phyloP scores from a whole-genome alignment of 2,888 invertebrate genomes.

The Bruchidius siliquastri region DNA sequence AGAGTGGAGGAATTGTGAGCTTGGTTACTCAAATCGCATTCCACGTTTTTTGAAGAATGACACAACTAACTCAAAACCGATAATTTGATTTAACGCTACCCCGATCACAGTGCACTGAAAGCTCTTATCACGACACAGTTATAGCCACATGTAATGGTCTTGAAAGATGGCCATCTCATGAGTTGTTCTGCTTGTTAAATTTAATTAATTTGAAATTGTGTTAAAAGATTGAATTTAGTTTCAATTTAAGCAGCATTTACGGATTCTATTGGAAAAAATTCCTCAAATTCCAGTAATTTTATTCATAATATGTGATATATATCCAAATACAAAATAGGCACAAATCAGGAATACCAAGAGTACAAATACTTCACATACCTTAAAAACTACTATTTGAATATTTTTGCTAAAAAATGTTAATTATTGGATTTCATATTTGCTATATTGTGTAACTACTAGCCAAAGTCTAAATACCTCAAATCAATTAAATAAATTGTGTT shows the following conservation, averaged over 20 bases:
- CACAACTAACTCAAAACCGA: too few species aligned
- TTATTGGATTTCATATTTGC: background rate
- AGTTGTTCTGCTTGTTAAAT: too few species aligned
- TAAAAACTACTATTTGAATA: background rate
- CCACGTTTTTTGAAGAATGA: too few species aligned
- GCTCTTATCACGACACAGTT: too few species aligned
- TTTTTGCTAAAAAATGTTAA: background rate
- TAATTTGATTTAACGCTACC: too few species aligned
- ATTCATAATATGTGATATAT: background rate
- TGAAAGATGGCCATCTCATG: too few species aligned
- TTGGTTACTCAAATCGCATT: too few species aligned
- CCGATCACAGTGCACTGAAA: too few species aligned
- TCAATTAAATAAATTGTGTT: background rate
- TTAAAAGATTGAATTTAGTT: background rate
- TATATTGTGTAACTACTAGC: background rate
- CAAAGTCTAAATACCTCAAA: background rate
- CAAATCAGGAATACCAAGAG: slow-evolving; percentile 20
- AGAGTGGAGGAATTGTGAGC: too few species aligned
- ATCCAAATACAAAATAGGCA: background rate
- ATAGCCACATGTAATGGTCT: too few species aligned
- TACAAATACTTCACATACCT: slow-evolving; percentile 15
- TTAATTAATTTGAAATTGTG: background rate
- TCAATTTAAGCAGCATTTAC: background rate
- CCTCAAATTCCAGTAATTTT: background rate
- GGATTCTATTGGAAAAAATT: background rate